Percentiles rank a stretch among this genome's conserved stretches.
Evolutionary conservation across 2,888 invertebrate genomes (phyloP).

Genomic region (Thera obeliscata): DNA sequence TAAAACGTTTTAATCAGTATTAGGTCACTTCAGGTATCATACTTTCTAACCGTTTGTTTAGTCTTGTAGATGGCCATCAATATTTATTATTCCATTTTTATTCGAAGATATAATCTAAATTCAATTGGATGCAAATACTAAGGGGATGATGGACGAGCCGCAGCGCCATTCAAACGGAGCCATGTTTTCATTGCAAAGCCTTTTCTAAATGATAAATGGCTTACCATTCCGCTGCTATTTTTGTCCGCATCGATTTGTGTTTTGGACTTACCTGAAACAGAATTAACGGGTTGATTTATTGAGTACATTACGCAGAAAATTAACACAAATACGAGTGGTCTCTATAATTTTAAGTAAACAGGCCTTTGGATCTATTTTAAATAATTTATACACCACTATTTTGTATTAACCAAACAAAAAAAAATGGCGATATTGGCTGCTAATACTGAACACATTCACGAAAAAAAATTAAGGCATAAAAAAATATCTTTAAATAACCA

Average conservation of each 20-base stretch:
- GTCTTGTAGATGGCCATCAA: too few species aligned
- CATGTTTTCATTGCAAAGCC: slow-evolving; percentile 51
- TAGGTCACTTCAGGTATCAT: too few species aligned
- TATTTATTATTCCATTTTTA: background rate
- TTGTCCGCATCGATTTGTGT: slow-evolving; percentile 43
- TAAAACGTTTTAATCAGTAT: too few species aligned
- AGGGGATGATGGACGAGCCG: slow-evolving; percentile 50
- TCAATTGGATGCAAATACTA: slow-evolving; percentile 49
- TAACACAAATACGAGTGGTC: background rate
- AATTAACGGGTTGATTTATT: slow-evolving; percentile 1
- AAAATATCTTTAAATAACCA: too few species aligned
- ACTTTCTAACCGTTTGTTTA: too few species aligned
- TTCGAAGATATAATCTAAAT: slow-evolving; percentile 25
- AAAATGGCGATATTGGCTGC: too few species aligned
- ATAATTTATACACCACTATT: too few species aligned
- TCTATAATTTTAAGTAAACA: too few species aligned
- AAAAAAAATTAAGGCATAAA: too few species aligned
- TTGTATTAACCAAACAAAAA: too few species aligned
- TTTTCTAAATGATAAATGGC: slow-evolving; percentile 57
- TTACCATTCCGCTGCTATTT: slow-evolving; percentile 52
- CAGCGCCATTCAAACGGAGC: slow-evolving; percentile 47
- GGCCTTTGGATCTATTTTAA: too few species aligned
- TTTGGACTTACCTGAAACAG: slow-evolving; percentile 57
- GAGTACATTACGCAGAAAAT: background rate
- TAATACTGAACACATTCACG: too few species aligned